Conservation (phyloP, 2,113 vertebrate species). For the Chaetodon auriga region DNA sequence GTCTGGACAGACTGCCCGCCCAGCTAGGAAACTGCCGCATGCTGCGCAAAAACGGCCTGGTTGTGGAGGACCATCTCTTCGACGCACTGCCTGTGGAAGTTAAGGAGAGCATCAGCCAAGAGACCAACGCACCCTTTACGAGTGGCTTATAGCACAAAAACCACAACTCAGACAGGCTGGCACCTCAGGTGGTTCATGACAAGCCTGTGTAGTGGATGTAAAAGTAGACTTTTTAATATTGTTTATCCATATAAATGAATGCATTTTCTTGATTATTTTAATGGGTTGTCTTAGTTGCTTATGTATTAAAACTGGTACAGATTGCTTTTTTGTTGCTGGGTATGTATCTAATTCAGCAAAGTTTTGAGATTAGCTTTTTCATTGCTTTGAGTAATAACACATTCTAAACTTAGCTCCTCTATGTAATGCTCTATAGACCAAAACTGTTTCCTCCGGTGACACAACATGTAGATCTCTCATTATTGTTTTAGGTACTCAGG, state of each 20-base stretch:
- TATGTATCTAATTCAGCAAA: conserved; percentile 24
- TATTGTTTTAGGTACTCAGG: conserved; percentile 75
- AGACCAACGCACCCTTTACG: conserved; percentile 87
- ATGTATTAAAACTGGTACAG: conserved; percentile 20
- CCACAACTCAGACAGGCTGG: background rate
- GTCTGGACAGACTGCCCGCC: conserved; percentile 91
- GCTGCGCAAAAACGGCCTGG: conserved; percentile 90
- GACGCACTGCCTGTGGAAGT: conserved; percentile 93
- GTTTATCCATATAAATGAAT: conserved; percentile 40
- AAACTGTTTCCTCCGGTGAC: conserved; percentile 46
- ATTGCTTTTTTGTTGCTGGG: conserved; percentile 29
- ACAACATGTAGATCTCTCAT: conserved; percentile 47
- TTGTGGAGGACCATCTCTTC: conserved; percentile 97
- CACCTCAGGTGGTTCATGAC: conserved; percentile 22
- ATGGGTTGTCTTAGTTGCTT: conserved; percentile 45
- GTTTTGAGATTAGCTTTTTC: conserved; percentile 37
- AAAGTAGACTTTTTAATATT: conserved; percentile 20
- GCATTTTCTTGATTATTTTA: conserved; percentile 53
- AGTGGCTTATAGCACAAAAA: conserved; percentile 87
- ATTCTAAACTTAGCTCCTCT: conserved; percentile 33
- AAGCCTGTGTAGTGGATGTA: conserved; percentile 17
- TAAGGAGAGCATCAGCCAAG: conserved; percentile 93
- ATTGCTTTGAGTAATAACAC: conserved; percentile 35
- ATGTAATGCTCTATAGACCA: conserved; percentile 56
- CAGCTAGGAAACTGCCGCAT: conserved; percentile 91